phyloP scores from a whole-genome alignment of 2,888 invertebrate species.

The Drepanosiphum platanoidis region DNA sequence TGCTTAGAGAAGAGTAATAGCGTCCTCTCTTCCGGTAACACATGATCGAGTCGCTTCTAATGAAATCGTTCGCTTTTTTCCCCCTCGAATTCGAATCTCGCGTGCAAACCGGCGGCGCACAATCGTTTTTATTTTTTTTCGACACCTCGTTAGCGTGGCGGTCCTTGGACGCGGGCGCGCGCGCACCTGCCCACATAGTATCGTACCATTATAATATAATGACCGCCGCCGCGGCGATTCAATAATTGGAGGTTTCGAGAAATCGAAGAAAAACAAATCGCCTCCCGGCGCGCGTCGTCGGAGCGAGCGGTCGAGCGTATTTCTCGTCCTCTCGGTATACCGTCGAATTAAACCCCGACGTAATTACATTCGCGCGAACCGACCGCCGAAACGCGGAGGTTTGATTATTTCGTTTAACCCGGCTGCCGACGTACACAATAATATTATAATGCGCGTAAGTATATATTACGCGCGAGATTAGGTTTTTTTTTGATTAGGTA shows the following conservation, averaged over 20 bases:
- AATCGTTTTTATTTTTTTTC: not conserved
- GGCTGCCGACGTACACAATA: not conserved
- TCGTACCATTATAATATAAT: not conserved
- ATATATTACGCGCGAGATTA: not conserved
- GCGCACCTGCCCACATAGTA: not conserved
- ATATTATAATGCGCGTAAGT: not conserved
- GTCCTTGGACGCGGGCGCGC: not conserved
- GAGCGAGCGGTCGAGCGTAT: not conserved
- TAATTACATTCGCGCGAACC: slow-evolving; percentile 14
- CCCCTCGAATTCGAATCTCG: too few species aligned
- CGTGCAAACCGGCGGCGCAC: not conserved
- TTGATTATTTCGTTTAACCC: slow-evolving; percentile 32
- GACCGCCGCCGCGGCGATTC: not conserved
- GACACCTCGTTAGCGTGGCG: slow-evolving; percentile 8
- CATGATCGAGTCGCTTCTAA: too few species aligned
- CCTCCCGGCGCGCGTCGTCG: slow-evolving; percentile 1
- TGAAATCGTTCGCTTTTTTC: too few species aligned
- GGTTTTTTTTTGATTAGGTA: not conserved
- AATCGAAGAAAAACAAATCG: slow-evolving; percentile 18
- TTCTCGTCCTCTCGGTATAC: not conserved
- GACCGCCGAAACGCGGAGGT: not conserved
- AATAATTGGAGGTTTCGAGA: slow-evolving; percentile 18
- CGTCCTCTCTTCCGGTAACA: too few species aligned
- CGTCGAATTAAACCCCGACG: slow-evolving; percentile 24
- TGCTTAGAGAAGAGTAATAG: too few species aligned